Evolutionary conservation across 2,797 vertebrate genomes (phyloP), one percentile per base, ranked within the genome.

Genomic region (Acrossocheilus fasciatus): DNA sequence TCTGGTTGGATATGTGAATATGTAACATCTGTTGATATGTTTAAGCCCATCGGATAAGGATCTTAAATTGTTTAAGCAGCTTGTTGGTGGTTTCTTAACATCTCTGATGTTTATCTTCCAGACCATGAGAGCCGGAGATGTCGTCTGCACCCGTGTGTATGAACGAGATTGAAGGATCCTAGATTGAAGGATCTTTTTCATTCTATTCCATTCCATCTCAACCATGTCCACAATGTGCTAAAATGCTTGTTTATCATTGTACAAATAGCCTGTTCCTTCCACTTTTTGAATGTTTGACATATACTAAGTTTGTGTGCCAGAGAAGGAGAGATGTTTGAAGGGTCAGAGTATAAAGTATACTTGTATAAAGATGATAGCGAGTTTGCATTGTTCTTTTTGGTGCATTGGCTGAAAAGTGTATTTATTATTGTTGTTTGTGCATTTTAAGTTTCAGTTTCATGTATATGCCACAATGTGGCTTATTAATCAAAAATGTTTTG

Each of bases 121-220:
- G 95, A 96, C 94, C 18, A 95, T 96, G 95, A 95, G 90, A 73
- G 95, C 95, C 0, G 95, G 94, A 9, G 95, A 95, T 23, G 94
- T 96, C 18, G 90, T 95, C 88, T 96, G 95, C 91, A 95, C 94
- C 90, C 92, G 95, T 89, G 93, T 96, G 54, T 96, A 96, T 85
- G 91, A 93, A 86, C 88, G 91, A 87, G 95, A 95, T 90, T 96
- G 92, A 96, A 83, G 86, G 78, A 89, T 70, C 26, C 73, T 68
- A 69, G 39, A 1, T 11, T 26, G 26, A 26, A 26, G 26, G 26
- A 26, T 26, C 26, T 26, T 26, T 26, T 26, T 26, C 26, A 59
- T 30, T 39, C 39, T 17, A 43, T 50, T 75, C 45, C 26, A 50
- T 79, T 50, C 11, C 74, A 80, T 30, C 20, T 81, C 62, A 59